phyloP scores from a whole-genome alignment of 2,888 invertebrate genomes.

The Malthinus seriepunctatus region DNA sequence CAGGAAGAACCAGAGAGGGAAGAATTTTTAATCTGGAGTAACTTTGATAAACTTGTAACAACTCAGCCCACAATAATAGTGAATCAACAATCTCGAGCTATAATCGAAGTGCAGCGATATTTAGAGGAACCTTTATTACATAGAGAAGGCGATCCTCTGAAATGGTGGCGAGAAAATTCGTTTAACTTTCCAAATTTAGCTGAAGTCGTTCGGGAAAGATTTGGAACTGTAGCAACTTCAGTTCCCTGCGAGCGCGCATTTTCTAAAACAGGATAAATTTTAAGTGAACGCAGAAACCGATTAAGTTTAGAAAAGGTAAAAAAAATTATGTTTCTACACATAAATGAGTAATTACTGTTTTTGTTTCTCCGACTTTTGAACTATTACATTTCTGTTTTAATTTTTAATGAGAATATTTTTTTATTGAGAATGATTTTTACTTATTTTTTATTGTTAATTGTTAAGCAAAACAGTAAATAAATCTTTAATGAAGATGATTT shows the following conservation, averaged over 20 bases:
- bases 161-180: slow-evolving; percentile 35
- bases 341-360: no score
- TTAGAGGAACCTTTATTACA: slow-evolving; percentile 30
- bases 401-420: no score
- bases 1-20: background rate
- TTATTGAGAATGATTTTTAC: no score
- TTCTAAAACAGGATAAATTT: slow-evolving; percentile 33
- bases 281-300: background rate
- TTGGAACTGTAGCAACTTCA: slow-evolving; percentile 35
- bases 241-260: slow-evolving; percentile 38
- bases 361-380: no score
- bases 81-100: slow-evolving; percentile 22
- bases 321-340: background rate
- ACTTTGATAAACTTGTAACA: slow-evolving; percentile 5
- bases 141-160: slow-evolving; percentile 30
- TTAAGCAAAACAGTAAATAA: no score
- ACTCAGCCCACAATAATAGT: background rate
- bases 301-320: background rate
- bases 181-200: slow-evolving; percentile 30
- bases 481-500: no score
- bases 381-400: no score
- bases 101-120: slow-evolving; percentile 35
- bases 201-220: slow-evolving; percentile 29
- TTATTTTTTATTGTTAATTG: no score
- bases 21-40: slow-evolving; percentile 8